Percentiles rank a stretch among this genome's conserved stretches.
Evolutionary conservation across 2,888 invertebrate genomes (phyloP).

Genomic region (Andrena fulva): DNA sequence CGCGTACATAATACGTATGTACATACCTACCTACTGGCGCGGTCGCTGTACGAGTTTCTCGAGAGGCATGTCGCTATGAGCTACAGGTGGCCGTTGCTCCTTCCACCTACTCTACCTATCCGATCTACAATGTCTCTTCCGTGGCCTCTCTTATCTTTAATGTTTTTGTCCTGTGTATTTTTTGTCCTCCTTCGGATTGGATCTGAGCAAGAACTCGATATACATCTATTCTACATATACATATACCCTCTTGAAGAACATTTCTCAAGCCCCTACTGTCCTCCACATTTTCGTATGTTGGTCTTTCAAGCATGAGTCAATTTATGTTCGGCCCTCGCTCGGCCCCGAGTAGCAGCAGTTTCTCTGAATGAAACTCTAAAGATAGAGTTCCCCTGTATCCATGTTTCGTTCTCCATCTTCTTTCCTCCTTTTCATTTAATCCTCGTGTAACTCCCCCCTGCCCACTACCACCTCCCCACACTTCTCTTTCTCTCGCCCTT

Average conservation of each 20-base stretch:
- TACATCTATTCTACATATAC: neutral
- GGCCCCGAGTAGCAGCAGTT: slow-evolving; percentile 71
- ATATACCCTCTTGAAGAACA: neutral
- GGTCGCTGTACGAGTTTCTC: slow-evolving; percentile 61
- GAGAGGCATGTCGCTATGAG: slow-evolving; percentile 67
- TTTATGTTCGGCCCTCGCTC: slow-evolving; percentile 67
- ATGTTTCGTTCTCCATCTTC: slow-evolving; percentile 29
- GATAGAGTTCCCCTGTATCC: slow-evolving; percentile 69
- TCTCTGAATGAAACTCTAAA: slow-evolving; percentile 80
- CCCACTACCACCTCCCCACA: neutral
- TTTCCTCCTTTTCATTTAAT: slow-evolving; percentile 31
- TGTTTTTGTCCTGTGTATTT: neutral
- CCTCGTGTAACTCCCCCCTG: neutral
- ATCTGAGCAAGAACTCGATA: neutral
- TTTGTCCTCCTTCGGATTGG: neutral
- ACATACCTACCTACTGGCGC: neutral
- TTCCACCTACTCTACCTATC: slow-evolving; percentile 46
- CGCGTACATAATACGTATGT: slow-evolving; percentile 3
- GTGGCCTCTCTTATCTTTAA: slow-evolving; percentile 12
- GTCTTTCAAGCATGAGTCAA: slow-evolving; percentile 69
- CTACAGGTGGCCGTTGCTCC: slow-evolving; percentile 69
- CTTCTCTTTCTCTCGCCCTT: slow-evolving; percentile 19
- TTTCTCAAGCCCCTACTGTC: neutral
- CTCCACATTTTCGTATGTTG: slow-evolving; percentile 10
- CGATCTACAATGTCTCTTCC: slow-evolving; percentile 4